These are phyloP conservation scores for Dicyrtomina minuta DNA, from an alignment of 2,888 invertebrate species.

Conservation along the genomic window DNA sequence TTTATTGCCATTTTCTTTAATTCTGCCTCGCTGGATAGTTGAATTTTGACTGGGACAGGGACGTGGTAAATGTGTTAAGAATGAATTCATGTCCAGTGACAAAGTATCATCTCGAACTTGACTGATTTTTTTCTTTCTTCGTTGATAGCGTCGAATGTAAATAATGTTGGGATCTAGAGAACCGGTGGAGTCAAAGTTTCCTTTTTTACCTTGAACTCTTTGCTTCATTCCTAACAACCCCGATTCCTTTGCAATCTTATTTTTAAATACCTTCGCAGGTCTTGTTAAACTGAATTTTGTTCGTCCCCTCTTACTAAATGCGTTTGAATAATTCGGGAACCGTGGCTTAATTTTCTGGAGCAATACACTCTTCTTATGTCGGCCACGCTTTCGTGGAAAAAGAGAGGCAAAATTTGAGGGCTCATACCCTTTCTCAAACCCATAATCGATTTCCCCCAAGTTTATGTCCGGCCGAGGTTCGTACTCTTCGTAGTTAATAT, in stretches of 20 bases:
- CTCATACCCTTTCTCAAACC: conserved; percentile 43
- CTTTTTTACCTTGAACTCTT: too few species aligned
- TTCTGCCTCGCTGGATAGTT: background rate
- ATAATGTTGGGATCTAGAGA: background rate
- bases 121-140: background rate
- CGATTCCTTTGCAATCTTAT: too few species aligned
- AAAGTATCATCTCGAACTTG: background rate
- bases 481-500: conserved; percentile 41
- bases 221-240: too few species aligned
- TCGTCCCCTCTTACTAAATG: conserved; percentile 8
- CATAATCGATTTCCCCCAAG: conserved; percentile 41
- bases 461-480: conserved; percentile 35
- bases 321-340: background rate
- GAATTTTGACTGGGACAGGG: background rate
- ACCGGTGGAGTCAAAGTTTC: too few species aligned
- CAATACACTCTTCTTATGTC: background rate
- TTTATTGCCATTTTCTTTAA: background rate
- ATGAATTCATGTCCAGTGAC: background rate
- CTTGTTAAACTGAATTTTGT: background rate
- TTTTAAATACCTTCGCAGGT: too few species aligned
- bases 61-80: background rate
- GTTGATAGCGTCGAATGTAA: background rate
- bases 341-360: background rate
- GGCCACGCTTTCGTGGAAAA: background rate
- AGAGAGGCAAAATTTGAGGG: background rate